phyloP scores from a whole-genome alignment of 2,797 vertebrate species.

The Takifugu ocellatus region DNA sequence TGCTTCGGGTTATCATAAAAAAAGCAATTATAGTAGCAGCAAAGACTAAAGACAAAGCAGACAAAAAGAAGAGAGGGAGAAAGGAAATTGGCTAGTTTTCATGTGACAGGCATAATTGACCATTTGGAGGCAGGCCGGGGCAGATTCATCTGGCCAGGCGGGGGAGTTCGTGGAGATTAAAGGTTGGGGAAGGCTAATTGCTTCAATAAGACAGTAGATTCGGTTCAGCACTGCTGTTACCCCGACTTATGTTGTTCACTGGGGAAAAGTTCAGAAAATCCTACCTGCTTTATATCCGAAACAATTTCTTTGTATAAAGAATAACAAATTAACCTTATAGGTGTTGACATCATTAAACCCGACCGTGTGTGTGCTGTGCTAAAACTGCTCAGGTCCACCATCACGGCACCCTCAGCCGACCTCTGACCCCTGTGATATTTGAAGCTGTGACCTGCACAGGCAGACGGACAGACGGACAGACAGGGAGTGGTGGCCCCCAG shows the following conservation, averaged over 20 bases:
- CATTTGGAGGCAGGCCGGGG: constrained; percentile 50
- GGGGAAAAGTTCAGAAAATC: background rate
- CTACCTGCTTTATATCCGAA: too few relatives aligned
- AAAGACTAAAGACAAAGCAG: constrained; percentile 43
- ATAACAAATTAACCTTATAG: background rate
- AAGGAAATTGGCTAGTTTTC: constrained; percentile 47
- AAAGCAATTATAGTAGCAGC: constrained; percentile 50
- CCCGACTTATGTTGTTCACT: constrained; percentile 33
- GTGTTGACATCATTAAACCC: background rate
- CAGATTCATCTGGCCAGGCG: constrained; percentile 42
- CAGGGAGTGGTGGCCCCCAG: constrained; percentile 67
- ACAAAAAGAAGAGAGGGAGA: constrained; percentile 20
- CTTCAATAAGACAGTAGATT: constrained; percentile 59
- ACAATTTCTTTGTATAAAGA: too few relatives aligned
- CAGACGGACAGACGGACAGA: constrained; percentile 32
- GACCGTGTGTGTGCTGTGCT: background rate
- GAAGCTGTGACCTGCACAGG: background rate
- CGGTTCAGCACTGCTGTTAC: constrained; percentile 40
- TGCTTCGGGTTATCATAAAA: constrained; percentile 52
- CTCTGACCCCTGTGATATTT: too few relatives aligned
- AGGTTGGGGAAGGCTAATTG: constrained; percentile 69
- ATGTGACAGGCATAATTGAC: constrained; percentile 73
- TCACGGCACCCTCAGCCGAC: too few relatives aligned
- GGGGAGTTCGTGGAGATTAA: constrained; percentile 62
- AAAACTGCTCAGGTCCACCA: background rate